Base-by-base conservation (phyloP, 2,797 vertebrate species). In the Echeneis naucrates region DNA sequence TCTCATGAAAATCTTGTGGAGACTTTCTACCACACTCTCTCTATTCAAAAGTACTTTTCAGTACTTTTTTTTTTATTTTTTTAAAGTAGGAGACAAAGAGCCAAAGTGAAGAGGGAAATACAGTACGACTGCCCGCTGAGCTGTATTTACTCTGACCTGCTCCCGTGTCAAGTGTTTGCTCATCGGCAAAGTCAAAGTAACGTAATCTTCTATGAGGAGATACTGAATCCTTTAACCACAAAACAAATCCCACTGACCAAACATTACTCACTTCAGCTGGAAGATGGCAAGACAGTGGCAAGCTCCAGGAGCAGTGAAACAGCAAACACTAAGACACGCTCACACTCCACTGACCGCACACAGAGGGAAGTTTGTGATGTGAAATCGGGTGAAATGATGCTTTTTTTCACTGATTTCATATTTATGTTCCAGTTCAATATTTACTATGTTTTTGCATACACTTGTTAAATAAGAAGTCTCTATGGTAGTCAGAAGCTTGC, bases 241-340 rank as follows among this genome's bases (percentile, higher is more conserved):
- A 64, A 67, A 58, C 58, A 70, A 68, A 90, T 88, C 88, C 86
- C 87, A 80, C 69, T 80, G 88, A 92, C 87, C 90, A 92, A 87
- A 90, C 90, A 89, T 85, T 53, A 78, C 71, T 74, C 53, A 70
- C 67, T 75, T 61, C 56, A 83, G 75, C 78, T 72, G 65, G 55
- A 83, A 69, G 53, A 73, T 38, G 50, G 80, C 64, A 77, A 72
- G 77, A 79, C 75, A 53, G 65, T n/a, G 24, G 69, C 53, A 32
- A 59, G 45, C 52, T 72, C 51, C 55, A 37, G 67, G 52, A 71
- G 57, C 13, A 17, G 40, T 17, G 42, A 26, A 27, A 62, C 64
- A 21, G 30, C 73, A 67, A 23, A 78, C 32, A 35, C 8, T 2
- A 8, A 35, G 8, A 12, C 35, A 11, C 72, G 65, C 64, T 54